These are phyloP conservation scores for Peromyscus californicus DNA, from an alignment of 2,113 vertebrate species.

Conservation along the genomic window DNA sequence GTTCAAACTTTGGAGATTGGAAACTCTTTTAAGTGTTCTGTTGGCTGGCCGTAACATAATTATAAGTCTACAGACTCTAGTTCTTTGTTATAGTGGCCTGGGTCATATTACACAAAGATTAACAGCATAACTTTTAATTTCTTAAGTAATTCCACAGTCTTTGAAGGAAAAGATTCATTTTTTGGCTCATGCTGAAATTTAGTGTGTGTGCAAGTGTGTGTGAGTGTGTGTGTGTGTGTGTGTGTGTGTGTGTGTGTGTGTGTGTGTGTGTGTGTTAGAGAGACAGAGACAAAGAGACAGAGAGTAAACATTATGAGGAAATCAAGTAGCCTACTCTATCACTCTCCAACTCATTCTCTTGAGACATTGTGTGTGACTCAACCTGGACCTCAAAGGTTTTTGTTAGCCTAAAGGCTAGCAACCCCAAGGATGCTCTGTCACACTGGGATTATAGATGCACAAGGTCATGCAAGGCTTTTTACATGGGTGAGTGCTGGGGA, in stretches of 20 bases:
- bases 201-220: neutral
- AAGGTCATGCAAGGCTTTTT: neutral
- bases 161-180: neutral
- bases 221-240: neutral
- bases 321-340: neutral
- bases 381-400: neutral
- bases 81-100: neutral
- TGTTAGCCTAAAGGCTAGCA: neutral
- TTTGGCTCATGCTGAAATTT: neutral
- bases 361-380: neutral
- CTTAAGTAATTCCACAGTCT: neutral
- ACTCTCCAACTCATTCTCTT: neutral
- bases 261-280: no score
- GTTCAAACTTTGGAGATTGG: no score
- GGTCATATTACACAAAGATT: neutral
- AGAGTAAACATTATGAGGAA: neutral
- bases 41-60: no score
- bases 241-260: neutral
- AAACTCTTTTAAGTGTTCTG: neutral
- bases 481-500: neutral
- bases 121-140: neutral
- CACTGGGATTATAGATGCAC: no score
- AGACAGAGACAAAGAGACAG: no score
- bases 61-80: neutral
- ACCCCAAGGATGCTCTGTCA: neutral